Evolutionary conservation across 2,888 invertebrate genomes (phyloP).

Genomic region (Agonopterix arenella): DNA sequence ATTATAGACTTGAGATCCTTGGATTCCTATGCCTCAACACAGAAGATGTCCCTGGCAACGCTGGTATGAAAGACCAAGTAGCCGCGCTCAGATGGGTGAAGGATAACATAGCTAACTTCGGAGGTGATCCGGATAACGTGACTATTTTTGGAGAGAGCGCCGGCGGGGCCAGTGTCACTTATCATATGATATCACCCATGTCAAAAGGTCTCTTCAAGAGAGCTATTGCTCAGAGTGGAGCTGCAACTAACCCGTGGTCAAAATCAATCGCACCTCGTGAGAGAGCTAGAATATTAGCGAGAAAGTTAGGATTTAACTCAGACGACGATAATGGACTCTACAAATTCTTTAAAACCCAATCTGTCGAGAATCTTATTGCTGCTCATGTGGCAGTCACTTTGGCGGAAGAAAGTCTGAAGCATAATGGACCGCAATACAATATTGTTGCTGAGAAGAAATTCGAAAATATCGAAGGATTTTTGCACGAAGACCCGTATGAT

Average conservation of each 20-base stretch:
- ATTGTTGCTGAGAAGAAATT: conserved; percentile 10
- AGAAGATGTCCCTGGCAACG: conserved; percentile 35
- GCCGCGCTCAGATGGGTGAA: background rate
- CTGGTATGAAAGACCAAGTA: conserved; percentile 42
- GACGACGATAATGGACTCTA: conserved; percentile 24
- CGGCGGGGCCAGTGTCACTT: conserved; percentile 30
- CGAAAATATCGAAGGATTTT: conserved; percentile 21
- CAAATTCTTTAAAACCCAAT: conserved; percentile 22
- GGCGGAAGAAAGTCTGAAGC: conserved; percentile 2
- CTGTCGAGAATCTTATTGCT: conserved; percentile 8
- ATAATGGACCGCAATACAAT: conserved; percentile 25
- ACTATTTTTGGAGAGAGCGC: conserved; percentile 48
- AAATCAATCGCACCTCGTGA: conserved; percentile 40
- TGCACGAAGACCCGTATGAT: conserved; percentile 29
- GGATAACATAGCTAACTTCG: too few relatives aligned
- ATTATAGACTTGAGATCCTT: conserved; percentile 32
- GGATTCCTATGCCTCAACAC: conserved; percentile 36
- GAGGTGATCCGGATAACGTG: conserved; percentile 19
- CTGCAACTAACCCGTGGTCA: conserved; percentile 73
- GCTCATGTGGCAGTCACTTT: conserved; percentile 5
- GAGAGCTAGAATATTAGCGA: conserved; percentile 33
- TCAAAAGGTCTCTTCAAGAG: conserved; percentile 42
- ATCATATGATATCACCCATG: conserved; percentile 46
- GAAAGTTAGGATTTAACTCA: conserved; percentile 30
- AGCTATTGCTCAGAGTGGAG: conserved; percentile 82